Evolutionary conservation across 2,113 vertebrate species (phyloP), one percentile per base, ranked within the genome.

Genomic region (Rana temporaria): DNA sequence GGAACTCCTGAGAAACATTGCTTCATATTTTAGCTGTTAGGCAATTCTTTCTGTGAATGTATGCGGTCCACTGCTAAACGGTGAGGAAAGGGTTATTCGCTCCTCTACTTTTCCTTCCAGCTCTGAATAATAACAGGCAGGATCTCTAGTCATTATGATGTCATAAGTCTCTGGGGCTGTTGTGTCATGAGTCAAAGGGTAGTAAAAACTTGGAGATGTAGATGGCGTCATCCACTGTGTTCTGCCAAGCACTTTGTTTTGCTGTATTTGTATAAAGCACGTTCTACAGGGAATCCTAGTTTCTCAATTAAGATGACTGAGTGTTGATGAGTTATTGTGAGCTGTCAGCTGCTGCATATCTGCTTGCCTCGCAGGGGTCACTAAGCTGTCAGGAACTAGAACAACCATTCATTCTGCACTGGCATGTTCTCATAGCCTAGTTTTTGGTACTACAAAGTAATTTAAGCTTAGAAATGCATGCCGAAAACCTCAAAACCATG

Each of bases 171-270:
- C 70, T 38, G 1, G 16, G 30, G 30, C 20, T 60, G 70, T 59
- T 16, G n/a, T 55, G 52, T 56, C 26, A 3, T 72, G 55, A 7
- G 26, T 53, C 34, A 53, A 24, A 53, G 67, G 5, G 42, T 24
- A 70, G 67, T 71, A 18, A 71, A 17, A 53, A n/a, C 19, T 22
- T 30, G 24, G 24, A 57, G 32, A 62, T 20, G 59, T 30, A 22
- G 59, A 32, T 3, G 30, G 68, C n/a, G 15, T 79, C 32, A 18
- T 38, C 42, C 66, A 59, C 30, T 38, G 17, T 57, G 53, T 24
- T 59, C 77, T 68, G 77, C 77, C 77, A 79, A 79, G 38, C 64
- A 22, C 64, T 57, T 65, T 78, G 62, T 38, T 79, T 52, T 59
- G 56, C 30, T 56, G 64, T 22, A 32, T 38, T 68, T 53, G 30